Conservation (phyloP, 2,113 vertebrate genomes). For the Ploceus nigricollis region DNA sequence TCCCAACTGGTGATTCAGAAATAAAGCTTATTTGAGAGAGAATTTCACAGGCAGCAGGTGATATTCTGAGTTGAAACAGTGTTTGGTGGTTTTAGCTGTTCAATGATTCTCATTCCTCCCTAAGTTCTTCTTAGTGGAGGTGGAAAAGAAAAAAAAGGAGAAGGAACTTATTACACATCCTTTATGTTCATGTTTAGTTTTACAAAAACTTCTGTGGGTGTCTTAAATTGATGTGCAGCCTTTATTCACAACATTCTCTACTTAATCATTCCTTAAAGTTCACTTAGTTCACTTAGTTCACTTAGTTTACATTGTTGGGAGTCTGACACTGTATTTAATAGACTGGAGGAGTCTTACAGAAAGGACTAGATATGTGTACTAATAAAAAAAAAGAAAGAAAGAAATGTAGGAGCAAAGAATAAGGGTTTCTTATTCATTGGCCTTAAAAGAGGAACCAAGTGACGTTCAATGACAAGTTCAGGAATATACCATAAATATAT, state of each 20-base stretch:
- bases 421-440: not conserved
- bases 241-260: not conserved
- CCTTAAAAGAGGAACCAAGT: not conserved
- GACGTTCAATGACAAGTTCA: not conserved
- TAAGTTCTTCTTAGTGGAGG: not conserved
- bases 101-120: not conserved
- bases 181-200: not conserved
- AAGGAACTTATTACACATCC: not conserved
- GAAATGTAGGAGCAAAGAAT: not conserved
- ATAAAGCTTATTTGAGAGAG: not conserved
- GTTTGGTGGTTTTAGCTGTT: not conserved
- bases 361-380: not conserved
- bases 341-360: not conserved
- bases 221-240: not conserved
- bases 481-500: not conserved
- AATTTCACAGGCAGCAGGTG: slow-evolving; percentile 2
- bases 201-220: not conserved
- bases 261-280: not conserved
- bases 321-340: not conserved
- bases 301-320: not conserved
- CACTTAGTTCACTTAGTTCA: not conserved
- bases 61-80: not conserved
- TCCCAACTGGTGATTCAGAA: not conserved
- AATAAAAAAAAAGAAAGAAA: not conserved
- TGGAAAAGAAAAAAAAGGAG: not conserved